phyloP scores from a whole-genome alignment of 2,797 vertebrate genomes.

The Rhynchotus rufescens region DNA sequence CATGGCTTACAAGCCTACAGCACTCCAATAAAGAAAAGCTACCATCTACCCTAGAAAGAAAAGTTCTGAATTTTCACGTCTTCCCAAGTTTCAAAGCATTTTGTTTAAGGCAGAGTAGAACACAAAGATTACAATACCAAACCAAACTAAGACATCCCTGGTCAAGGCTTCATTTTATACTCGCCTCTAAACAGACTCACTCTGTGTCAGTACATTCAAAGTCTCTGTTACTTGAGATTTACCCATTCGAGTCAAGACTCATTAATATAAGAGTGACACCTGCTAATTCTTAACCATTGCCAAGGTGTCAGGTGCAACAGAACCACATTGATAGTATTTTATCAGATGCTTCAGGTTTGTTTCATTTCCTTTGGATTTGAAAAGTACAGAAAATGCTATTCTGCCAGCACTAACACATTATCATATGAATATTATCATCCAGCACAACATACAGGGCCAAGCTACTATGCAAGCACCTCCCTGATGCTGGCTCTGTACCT shows the following conservation, averaged over 20 bases:
- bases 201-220: neutral
- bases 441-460: neutral
- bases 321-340: neutral
- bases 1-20: neutral
- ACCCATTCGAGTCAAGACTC: neutral
- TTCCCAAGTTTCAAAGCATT: neutral
- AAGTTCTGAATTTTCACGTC: neutral
- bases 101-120: neutral
- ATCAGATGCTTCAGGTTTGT: neutral
- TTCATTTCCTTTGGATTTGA: neutral
- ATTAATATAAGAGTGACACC: accelerated
- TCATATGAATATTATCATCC: neutral
- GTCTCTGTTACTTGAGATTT: neutral
- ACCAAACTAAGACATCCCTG: neutral
- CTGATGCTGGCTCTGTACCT: neutral
- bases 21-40: neutral
- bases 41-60: neutral
- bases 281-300: neutral
- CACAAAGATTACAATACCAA: neutral
- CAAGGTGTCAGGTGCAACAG: neutral
- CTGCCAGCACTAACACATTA: neutral
- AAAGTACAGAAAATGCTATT: neutral
- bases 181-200: neutral
- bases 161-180: neutral
- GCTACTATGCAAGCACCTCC: neutral